A percentile compares a stretch with the other conserved stretches of the same genome.
phyloP scores from a whole-genome alignment of 2,888 invertebrate species.

The Orchesellides sinensis region DNA sequence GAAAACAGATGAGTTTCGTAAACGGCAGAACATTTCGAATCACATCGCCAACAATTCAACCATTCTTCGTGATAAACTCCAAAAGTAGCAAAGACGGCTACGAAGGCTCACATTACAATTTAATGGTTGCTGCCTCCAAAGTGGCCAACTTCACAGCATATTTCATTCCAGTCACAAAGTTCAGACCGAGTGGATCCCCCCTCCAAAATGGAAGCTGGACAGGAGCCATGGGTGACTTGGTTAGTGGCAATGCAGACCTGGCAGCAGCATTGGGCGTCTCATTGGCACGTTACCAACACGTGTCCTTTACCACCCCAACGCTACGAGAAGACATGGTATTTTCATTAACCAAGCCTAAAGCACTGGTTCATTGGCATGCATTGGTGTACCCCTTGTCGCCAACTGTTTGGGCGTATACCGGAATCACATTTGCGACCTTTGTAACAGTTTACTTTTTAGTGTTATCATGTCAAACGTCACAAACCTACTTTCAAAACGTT shows the following conservation, averaged over 20 bases:
- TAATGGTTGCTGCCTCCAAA: neutral
- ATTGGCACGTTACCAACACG: slow-evolving; percentile 1
- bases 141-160: slow-evolving; percentile 9
- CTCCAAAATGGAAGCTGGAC: slow-evolving; percentile 59
- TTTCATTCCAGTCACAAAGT: neutral
- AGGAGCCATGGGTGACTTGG: slow-evolving; percentile 36
- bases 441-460: neutral
- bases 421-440: slow-evolving; percentile 5
- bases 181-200: neutral
- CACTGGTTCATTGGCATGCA: slow-evolving; percentile 14
- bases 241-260: slow-evolving; percentile 27
- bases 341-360: slow-evolving; percentile 22
- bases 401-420: slow-evolving; percentile 28
- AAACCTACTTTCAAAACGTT: slow-evolving; percentile 4
- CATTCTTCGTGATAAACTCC: neutral
- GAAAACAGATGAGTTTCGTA: neutral
- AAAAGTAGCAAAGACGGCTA: neutral
- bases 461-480: neutral
- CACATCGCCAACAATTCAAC: neutral
- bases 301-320: slow-evolving; percentile 18
- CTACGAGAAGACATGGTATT: slow-evolving; percentile 39
- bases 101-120: slow-evolving; percentile 22
- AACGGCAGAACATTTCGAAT: neutral
- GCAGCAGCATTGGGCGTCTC: slow-evolving; percentile 33
- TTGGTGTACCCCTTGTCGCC: slow-evolving; percentile 28